A percentile compares a stretch with the other conserved stretches of the same genome.
These are phyloP conservation scores for Ceratosolen fusciceps DNA, from an alignment of 1,140 invertebrate genomes.

Conservation along the genomic window DNA sequence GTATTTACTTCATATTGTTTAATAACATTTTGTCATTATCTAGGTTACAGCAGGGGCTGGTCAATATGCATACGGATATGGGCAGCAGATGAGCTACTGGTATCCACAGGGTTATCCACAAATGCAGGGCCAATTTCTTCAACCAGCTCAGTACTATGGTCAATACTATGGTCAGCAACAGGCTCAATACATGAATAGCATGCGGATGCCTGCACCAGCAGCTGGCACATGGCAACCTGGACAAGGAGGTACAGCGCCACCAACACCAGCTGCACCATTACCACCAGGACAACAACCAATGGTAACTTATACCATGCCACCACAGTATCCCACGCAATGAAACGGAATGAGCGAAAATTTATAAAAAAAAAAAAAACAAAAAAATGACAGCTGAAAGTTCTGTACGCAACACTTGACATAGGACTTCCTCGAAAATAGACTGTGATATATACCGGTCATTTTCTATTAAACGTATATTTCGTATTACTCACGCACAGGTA, in stretches of 20 bases:
- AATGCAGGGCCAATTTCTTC: slow-evolving; percentile 72
- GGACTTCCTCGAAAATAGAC: slow-evolving; percentile 39
- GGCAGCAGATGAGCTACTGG: slow-evolving; percentile 86
- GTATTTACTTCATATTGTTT: background rate
- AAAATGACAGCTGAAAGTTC: slow-evolving; percentile 50
- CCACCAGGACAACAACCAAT: slow-evolving; percentile 74
- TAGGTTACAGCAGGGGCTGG: slow-evolving; percentile 71
- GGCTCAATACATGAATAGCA: slow-evolving; percentile 71
- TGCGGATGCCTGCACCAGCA: slow-evolving; percentile 73
- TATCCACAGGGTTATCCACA: slow-evolving; percentile 80
- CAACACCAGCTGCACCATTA: slow-evolving; percentile 70
- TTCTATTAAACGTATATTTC: slow-evolving; percentile 35
- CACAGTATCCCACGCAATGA: slow-evolving; percentile 85
- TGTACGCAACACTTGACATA: slow-evolving; percentile 48
- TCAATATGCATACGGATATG: slow-evolving; percentile 79
- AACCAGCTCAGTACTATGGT: slow-evolving; percentile 65
- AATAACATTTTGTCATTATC: slow-evolving; percentile 32
- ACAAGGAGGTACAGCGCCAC: slow-evolving; percentile 68
- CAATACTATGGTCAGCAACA: slow-evolving; percentile 75
- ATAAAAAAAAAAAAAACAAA: slow-evolving; percentile 51
- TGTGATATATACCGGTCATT: slow-evolving; percentile 36
- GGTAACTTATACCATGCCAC: slow-evolving; percentile 83
- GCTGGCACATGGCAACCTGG: slow-evolving; percentile 72
- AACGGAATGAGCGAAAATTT: slow-evolving; percentile 58
- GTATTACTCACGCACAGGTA: slow-evolving; percentile 20